Percentiles rank a stretch among this genome's conserved stretches.
These are phyloP conservation scores for Mythimna vitellina DNA, from an alignment of 2,888 invertebrate genomes.

Conservation along the genomic window DNA sequence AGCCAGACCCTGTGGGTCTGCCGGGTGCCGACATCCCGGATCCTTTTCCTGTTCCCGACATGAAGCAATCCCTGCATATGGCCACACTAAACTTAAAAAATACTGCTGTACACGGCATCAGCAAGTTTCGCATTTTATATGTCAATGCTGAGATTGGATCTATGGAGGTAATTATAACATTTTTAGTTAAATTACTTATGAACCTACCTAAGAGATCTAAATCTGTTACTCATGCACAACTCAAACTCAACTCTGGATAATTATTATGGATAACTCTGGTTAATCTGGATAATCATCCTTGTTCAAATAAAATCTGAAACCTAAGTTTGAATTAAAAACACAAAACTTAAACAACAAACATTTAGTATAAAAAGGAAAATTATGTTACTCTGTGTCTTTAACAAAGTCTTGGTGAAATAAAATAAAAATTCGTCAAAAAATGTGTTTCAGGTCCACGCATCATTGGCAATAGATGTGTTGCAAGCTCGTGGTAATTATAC, in stretches of 20 bases:
- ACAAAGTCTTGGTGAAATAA: background rate
- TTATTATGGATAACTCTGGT: no score
- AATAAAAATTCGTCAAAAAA: background rate
- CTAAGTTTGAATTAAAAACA: background rate
- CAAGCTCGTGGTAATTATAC: slow-evolving; percentile 94
- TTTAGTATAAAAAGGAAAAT: no score
- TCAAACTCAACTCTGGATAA: no score
- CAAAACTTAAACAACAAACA: no score
- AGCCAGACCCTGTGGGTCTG: slow-evolving; percentile 95
- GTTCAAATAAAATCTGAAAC: no score
- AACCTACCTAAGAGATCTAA: background rate
- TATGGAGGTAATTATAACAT: slow-evolving; percentile 91
- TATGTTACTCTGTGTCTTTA: background rate
- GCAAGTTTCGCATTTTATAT: slow-evolving; percentile 94
- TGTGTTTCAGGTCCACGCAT: slow-evolving; percentile 92
- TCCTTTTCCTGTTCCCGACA: slow-evolving; percentile 94
- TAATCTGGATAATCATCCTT: background rate
- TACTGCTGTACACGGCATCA: slow-evolving; percentile 93
- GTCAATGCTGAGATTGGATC: slow-evolving; percentile 93
- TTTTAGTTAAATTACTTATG: background rate
- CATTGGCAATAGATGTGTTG: slow-evolving; percentile 93
- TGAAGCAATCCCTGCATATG: slow-evolving; percentile 93
- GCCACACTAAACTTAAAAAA: slow-evolving; percentile 93
- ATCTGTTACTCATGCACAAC: background rate
- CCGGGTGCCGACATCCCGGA: slow-evolving; percentile 95